These are phyloP conservation scores for Hydropsyche tenuis DNA, from an alignment of 1,140 invertebrate species.

Conservation along the genomic window DNA sequence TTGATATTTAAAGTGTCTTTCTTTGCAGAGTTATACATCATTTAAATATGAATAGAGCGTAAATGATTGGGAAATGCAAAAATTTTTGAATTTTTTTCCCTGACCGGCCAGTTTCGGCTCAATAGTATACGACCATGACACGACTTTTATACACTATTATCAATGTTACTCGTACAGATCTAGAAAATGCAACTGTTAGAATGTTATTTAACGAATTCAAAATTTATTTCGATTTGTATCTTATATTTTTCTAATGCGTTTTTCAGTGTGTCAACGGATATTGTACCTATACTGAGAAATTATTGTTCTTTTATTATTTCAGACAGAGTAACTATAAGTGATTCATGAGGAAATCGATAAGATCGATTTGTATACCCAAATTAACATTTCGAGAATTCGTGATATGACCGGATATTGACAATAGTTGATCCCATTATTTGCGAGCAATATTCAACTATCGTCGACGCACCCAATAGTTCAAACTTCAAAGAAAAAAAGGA, in stretches of 20 bases:
- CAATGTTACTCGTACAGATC: too few relatives aligned
- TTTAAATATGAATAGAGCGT: constrained; percentile 8
- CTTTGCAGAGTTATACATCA: not conserved
- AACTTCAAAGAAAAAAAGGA: constrained; percentile 3
- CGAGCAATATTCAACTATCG: not conserved
- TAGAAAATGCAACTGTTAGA: too few relatives aligned
- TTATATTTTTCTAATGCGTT: too few relatives aligned
- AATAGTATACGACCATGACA: constrained; percentile 10
- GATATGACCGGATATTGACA: constrained; percentile 1
- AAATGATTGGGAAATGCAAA: constrained; percentile 11
- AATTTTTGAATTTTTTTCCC: constrained; percentile 4
- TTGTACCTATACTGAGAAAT: too few relatives aligned
- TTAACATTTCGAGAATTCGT: not conserved
- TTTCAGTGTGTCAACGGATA: too few relatives aligned
- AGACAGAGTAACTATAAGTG: too few relatives aligned
- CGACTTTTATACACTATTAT: too few relatives aligned
- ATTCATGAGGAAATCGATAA: constrained; percentile 4
- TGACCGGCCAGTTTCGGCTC: not conserved
- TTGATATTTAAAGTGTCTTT: constrained; percentile 9
- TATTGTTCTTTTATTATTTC: too few relatives aligned
- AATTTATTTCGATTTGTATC: too few relatives aligned
- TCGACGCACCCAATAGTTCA: constrained; percentile 2
- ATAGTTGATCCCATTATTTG: not conserved
- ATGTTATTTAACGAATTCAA: too few relatives aligned
- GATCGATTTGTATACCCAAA: not conserved